Evolutionary conservation across 2,888 invertebrate species (phyloP).

Genomic region (Nebria salina): DNA sequence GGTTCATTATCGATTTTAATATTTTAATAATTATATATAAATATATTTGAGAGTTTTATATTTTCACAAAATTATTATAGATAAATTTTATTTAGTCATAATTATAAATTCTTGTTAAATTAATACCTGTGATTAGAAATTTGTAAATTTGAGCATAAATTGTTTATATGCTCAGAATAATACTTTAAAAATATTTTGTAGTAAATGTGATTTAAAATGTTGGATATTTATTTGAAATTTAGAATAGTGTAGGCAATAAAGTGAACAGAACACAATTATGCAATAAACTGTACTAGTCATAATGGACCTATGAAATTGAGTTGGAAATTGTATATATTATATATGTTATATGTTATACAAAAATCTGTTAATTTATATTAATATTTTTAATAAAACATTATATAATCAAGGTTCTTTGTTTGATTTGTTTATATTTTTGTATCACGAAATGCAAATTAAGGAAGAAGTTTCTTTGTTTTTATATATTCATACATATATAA

Average conservation of each 20-base stretch:
- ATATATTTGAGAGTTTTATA: neutral
- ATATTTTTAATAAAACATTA: conserved; percentile 42
- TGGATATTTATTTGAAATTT: neutral
- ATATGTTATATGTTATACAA: conserved; percentile 36
- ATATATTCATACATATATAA: no score
- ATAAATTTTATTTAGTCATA: neutral
- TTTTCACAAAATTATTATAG: neutral
- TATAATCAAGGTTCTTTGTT: conserved; percentile 10
- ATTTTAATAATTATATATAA: neutral
- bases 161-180: neutral
- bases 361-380: conserved; percentile 44
- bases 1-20: conserved; percentile 3
- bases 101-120: neutral
- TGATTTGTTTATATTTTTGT: conserved; percentile 8
- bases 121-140: neutral
- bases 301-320: neutral
- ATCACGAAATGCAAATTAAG: neutral
- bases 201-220: neutral
- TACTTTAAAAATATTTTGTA: neutral
- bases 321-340: conserved; percentile 10
- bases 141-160: neutral
- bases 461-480: no score
- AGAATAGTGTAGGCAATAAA: neutral
- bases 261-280: neutral
- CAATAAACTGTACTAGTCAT: neutral